phyloP scores from a whole-genome alignment of 2,113 vertebrate species.

The Sturnira hondurensis region DNA sequence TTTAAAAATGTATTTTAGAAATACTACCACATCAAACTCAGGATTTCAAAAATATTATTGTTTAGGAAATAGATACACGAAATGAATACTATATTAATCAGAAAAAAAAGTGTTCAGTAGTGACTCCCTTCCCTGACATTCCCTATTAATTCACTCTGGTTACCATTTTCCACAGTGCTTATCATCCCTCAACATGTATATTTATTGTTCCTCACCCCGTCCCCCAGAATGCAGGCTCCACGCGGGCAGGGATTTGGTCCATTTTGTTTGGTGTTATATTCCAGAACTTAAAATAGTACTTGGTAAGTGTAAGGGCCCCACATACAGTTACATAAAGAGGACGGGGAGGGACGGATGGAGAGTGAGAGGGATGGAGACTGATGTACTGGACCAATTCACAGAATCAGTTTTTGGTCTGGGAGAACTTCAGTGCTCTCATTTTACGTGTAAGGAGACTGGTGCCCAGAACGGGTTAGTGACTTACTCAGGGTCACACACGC shows the following conservation, averaged over 20 bases:
- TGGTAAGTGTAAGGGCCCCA: not conserved
- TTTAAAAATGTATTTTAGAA: not conserved
- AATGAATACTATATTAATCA: not conserved
- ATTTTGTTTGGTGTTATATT: not conserved
- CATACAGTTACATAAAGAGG: not conserved
- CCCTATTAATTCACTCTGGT: not conserved
- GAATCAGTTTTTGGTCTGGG: not conserved
- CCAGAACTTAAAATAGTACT: not conserved
- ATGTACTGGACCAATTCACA: not conserved
- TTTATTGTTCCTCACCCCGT: not conserved
- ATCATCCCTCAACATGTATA: not conserved
- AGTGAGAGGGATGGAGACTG: not conserved
- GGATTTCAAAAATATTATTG: not conserved
- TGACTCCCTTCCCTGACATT: not conserved
- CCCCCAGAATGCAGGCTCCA: not conserved
- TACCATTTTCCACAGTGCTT: not conserved
- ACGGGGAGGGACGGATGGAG: not conserved
- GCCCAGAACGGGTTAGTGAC: not conserved
- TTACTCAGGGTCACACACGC: not conserved
- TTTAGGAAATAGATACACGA: not conserved
- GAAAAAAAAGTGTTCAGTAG: not conserved
- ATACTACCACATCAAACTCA: not conserved
- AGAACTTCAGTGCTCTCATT: not conserved
- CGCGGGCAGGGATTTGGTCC: not conserved
- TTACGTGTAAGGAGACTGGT: not conserved